Conservation (phyloP, 2,113 vertebrate genomes). For the Cardinalis cardinalis region DNA sequence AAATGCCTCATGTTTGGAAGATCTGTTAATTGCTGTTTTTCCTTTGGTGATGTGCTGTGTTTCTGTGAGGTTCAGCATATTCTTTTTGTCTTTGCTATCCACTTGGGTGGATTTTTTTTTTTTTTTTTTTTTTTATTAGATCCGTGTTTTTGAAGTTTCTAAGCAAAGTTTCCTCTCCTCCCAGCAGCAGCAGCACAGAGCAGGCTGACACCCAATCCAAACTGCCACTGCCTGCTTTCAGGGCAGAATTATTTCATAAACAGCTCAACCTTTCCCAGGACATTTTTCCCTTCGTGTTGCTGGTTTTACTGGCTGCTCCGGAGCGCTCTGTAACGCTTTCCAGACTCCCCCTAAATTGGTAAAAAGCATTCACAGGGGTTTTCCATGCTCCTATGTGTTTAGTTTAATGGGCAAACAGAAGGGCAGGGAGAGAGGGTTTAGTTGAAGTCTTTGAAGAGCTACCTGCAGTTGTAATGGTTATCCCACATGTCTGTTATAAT, state of each 20-base stretch:
- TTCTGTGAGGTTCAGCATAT: background rate
- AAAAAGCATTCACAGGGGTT: background rate
- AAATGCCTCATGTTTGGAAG: background rate
- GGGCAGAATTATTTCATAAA: conserved; percentile 25
- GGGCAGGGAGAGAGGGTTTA: background rate
- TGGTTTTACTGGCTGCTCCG: background rate
- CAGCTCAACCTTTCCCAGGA: conserved; percentile 10
- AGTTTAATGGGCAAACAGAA: conserved; percentile 32
- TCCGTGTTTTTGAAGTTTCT: conserved; percentile 25
- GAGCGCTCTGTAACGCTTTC: background rate
- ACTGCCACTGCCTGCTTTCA: background rate
- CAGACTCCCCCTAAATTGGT: background rate
- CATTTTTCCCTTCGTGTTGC: background rate
- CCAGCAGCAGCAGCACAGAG: background rate
- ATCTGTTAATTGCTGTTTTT: background rate
- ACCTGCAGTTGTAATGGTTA: background rate
- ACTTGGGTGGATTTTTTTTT: background rate
- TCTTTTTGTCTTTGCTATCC: background rate
- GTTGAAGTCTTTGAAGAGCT: background rate
- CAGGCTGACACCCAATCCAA: conserved; percentile 37
- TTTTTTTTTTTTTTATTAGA: background rate
- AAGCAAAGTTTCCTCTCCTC: conserved; percentile 52
- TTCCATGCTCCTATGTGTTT: background rate
- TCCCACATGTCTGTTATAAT: background rate
- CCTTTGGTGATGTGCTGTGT: background rate